These are phyloP conservation scores for Pogoniulus pusillus DNA, from an alignment of 2,797 vertebrate species.

Conservation along the genomic window DNA sequence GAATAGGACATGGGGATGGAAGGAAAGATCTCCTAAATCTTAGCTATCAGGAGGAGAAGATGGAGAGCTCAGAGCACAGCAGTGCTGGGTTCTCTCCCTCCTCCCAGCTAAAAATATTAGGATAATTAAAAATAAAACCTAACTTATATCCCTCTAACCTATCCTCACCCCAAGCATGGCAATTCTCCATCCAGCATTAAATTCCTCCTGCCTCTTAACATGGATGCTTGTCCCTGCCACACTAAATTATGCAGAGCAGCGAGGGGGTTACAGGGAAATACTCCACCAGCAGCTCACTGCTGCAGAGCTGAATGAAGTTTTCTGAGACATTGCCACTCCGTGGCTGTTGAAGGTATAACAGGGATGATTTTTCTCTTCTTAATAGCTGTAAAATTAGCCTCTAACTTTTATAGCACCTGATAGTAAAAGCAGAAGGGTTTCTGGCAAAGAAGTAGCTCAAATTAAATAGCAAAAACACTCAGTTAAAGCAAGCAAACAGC, in stretches of 20 bases:
- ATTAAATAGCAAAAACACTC: background rate
- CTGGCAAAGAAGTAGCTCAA: background rate
- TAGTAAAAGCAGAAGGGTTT: background rate
- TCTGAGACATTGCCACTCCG: constrained; percentile 62
- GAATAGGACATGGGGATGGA: background rate
- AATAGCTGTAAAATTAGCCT: background rate
- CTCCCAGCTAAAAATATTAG: background rate
- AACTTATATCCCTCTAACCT: background rate
- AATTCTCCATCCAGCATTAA: background rate
- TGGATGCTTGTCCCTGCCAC: background rate
- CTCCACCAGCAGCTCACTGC: background rate
- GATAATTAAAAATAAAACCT: background rate
- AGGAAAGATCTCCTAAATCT: background rate
- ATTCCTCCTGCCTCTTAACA: background rate
- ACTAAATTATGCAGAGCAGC: background rate
- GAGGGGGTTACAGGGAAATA: background rate
- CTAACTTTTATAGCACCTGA: background rate
- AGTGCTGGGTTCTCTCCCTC: background rate
- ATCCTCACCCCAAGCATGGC: background rate
- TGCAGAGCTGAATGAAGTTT: background rate
- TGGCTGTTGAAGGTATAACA: background rate
- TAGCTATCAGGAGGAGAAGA: background rate
- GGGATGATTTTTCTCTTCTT: background rate
- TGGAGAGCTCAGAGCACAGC: background rate
- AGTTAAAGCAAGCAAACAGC: background rate